A percentile compares a stretch with the other conserved stretches of the same genome.
Evolutionary conservation across 1,140 invertebrate species (phyloP).

Genomic region (Drosophila pseudoananassae): DNA sequence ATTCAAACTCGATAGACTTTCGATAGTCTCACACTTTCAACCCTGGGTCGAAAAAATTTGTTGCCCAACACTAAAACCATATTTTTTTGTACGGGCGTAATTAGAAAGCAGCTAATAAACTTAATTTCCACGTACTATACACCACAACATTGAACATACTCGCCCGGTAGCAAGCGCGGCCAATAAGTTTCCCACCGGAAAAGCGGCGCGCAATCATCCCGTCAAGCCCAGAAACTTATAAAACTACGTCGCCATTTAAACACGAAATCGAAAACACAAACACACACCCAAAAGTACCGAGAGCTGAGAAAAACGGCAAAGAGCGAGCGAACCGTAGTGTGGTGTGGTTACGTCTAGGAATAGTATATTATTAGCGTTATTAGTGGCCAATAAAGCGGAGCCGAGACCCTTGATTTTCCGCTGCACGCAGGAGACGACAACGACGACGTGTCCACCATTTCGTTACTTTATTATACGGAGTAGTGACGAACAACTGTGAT

Average conservation of each 20-base stretch:
- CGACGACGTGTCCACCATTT: conserved; percentile 36
- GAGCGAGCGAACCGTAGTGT: conserved; percentile 22
- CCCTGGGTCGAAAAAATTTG: neutral
- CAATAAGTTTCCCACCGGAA: conserved; percentile 35
- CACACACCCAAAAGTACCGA: conserved; percentile 43
- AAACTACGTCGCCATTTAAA: conserved; percentile 74
- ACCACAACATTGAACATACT: conserved; percentile 52
- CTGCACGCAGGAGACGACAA: conserved; percentile 29
- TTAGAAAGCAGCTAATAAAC: conserved; percentile 79
- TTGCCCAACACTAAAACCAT: conserved; percentile 1
- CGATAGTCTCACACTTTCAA: neutral
- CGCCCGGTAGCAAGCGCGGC: conserved; percentile 21
- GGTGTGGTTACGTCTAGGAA: conserved; percentile 67
- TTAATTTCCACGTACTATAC: conserved; percentile 68
- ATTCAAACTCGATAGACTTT: neutral
- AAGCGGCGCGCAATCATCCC: conserved; percentile 36
- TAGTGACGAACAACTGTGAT: conserved; percentile 65
- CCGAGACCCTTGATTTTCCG: conserved; percentile 61
- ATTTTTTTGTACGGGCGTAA: conserved; percentile 58
- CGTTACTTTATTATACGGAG: conserved; percentile 23
- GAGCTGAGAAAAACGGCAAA: conserved; percentile 10
- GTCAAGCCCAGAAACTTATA: conserved; percentile 35
- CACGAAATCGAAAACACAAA: conserved; percentile 60
- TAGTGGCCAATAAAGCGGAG: conserved; percentile 32
- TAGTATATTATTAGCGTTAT: conserved; percentile 51